Evolutionary conservation across 2,888 invertebrate genomes (phyloP), one percentile per base, ranked within the genome.

Genomic region (Hypsopygia costalis): DNA sequence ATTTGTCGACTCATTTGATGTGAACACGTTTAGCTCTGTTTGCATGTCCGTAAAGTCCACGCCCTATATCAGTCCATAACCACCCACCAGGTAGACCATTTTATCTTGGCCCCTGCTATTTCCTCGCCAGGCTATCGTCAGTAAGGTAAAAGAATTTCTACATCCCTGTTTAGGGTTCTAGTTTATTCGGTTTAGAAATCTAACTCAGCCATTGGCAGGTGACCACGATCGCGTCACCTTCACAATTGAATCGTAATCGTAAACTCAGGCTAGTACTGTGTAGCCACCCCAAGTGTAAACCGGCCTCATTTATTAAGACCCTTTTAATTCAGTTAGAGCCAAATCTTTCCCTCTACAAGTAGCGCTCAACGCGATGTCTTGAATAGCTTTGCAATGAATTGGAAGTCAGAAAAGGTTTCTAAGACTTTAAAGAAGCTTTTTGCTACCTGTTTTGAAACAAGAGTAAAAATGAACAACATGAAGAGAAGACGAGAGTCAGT

Each of bases 41-140:
- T 82, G 81, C 80, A 75, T 77, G 78, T 58, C 69, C 71, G 70
- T 83, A 81, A 81, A 82, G 58, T 70, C 74, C 85, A 81, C 86
- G 69, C 85, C 86, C 81, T 74, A 56, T 55, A 42, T 36, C 50
- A 46, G 49, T 45, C 55, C 51, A 58, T 67, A 61, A 63, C 72
- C 72, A 64, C 69, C 68, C 63, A 61, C 56, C 53, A 44, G 41
- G 48, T 42, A 42, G 44, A 43, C 83, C 76, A 76, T 11, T 51
- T 22, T 69, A 52, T 25, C 9, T 34, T 46, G 80, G 66, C 38
- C 70, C 43, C 43, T 47, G 55, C 37, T 51, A 43, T 45, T 55
- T 57, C 49, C 44, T 45, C 43, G 34, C 12, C 35, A 25, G 36
- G 35, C 43, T 44, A 32, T 11, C 35, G 30, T 46, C 21, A 27